Evolutionary conservation across 2,888 invertebrate genomes (phyloP).

Genomic region (Protonemura montana): DNA sequence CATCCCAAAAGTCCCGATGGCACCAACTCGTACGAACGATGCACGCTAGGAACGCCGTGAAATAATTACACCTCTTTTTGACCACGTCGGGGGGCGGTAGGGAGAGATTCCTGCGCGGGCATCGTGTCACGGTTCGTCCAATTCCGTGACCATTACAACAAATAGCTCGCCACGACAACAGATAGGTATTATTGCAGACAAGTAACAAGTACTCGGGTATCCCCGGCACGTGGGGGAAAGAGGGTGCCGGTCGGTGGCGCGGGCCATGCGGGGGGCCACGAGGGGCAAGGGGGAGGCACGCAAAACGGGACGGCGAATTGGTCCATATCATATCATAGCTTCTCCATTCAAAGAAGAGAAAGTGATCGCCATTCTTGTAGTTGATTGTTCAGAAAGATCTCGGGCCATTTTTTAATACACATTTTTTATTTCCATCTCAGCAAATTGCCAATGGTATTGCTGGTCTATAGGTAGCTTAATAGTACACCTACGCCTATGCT

Average conservation of each 20-base stretch:
- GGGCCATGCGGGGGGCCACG: neutral
- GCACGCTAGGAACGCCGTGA: neutral
- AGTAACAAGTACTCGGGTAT: slow-evolving; percentile 18
- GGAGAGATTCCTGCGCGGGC: neutral
- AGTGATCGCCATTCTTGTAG: slow-evolving; percentile 30
- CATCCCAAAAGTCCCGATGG: neutral
- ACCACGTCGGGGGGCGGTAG: neutral
- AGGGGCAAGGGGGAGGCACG: neutral
- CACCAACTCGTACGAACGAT: neutral
- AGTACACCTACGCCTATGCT: slow-evolving; percentile 38
- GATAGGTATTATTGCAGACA: neutral
- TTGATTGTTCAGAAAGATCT: slow-evolving; percentile 28
- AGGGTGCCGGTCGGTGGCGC: neutral
- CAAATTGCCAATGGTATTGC: slow-evolving; percentile 26
- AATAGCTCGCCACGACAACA: slow-evolving; percentile 20
- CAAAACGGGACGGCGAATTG: slow-evolving; percentile 15
- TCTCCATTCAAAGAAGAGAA: slow-evolving; percentile 27
- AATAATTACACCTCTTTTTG: neutral
- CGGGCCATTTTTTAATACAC: neutral
- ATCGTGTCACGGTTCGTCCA: neutral
- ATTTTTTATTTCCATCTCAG: slow-evolving; percentile 25
- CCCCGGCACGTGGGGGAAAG: neutral
- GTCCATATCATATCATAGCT: slow-evolving; percentile 38
- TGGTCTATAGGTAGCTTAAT: slow-evolving; percentile 37
- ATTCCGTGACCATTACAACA: slow-evolving; percentile 33